phyloP scores from a whole-genome alignment of 2,113 vertebrate species.

The Dolichotis patagonum region DNA sequence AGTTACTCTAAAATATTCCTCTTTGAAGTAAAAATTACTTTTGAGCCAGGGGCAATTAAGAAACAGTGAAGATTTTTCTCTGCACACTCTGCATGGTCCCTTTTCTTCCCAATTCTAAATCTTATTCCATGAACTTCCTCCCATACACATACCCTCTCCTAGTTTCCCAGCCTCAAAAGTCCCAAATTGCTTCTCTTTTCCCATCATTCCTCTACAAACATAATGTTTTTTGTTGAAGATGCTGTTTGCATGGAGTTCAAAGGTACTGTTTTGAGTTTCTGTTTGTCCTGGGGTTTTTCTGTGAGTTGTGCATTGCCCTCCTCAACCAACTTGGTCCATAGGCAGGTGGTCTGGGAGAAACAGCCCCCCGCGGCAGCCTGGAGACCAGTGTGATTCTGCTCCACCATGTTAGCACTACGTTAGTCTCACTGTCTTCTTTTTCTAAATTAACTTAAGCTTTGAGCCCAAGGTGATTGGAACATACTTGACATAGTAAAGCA shows the following conservation, averaged over 20 bases:
- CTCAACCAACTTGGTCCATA: not conserved
- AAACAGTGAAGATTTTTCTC: not conserved
- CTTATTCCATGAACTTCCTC: not conserved
- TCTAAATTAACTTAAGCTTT: not conserved
- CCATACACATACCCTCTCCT: not conserved
- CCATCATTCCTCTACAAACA: not conserved
- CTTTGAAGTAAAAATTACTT: not conserved
- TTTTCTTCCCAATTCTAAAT: not conserved
- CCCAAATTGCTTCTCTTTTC: not conserved
- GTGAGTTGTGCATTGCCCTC: no score
- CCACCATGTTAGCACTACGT: not conserved
- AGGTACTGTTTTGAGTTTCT: not conserved
- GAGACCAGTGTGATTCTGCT: not conserved
- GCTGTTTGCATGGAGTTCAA: no score
- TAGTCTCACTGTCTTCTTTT: not conserved
- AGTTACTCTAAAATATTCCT: not conserved
- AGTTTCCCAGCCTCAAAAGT: not conserved
- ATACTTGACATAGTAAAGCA: not conserved
- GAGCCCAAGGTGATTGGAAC: not conserved
- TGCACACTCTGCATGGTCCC: not conserved
- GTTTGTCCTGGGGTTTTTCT: not conserved
- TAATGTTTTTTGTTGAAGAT: not conserved
- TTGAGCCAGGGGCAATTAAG: not conserved
- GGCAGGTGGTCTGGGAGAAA: no score
- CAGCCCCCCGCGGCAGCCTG: not conserved